These are phyloP conservation scores for Sarcophaga rosellei DNA, from an alignment of 2,888 invertebrate species.

Conservation along the genomic window DNA sequence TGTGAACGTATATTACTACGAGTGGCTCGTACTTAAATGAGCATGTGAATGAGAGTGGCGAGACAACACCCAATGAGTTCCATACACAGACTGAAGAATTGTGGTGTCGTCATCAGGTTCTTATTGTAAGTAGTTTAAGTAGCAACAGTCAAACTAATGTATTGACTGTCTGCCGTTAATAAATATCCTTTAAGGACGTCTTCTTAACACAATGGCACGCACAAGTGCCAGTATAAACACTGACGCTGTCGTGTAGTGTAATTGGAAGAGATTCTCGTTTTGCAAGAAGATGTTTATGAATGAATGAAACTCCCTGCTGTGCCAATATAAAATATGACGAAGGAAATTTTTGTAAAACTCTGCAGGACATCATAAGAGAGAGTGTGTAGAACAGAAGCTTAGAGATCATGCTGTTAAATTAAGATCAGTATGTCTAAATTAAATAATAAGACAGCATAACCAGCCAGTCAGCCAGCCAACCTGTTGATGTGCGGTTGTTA, in stretches of 20 bases:
- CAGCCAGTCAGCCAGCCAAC: constrained; percentile 12
- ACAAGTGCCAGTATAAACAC: constrained; percentile 9
- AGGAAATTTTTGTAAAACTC: constrained; percentile 51
- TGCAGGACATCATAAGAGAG: constrained; percentile 26
- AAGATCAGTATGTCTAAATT: constrained; percentile 49
- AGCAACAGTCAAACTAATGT: constrained; percentile 17
- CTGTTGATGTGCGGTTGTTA: constrained; percentile 33
- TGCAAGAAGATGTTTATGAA: constrained; percentile 67
- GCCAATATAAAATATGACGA: background rate
- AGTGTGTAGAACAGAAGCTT: constrained; percentile 52
- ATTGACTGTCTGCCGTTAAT: constrained; percentile 38
- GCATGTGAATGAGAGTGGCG: constrained; percentile 14
- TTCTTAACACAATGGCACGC: background rate
- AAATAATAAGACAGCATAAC: background rate
- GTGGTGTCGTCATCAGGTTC: constrained; percentile 43
- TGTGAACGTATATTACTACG: background rate
- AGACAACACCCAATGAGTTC: constrained; percentile 30
- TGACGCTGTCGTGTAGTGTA: constrained; percentile 23
- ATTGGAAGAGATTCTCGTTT: constrained; percentile 14
- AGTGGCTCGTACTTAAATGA: background rate
- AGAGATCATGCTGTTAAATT: constrained; percentile 54
- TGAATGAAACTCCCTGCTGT: constrained; percentile 73
- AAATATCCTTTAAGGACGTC: constrained; percentile 37
- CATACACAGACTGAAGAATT: background rate
- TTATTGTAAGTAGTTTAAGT: constrained; percentile 11